Conservation (phyloP, 2,888 invertebrate species). For the Tuta absoluta region DNA sequence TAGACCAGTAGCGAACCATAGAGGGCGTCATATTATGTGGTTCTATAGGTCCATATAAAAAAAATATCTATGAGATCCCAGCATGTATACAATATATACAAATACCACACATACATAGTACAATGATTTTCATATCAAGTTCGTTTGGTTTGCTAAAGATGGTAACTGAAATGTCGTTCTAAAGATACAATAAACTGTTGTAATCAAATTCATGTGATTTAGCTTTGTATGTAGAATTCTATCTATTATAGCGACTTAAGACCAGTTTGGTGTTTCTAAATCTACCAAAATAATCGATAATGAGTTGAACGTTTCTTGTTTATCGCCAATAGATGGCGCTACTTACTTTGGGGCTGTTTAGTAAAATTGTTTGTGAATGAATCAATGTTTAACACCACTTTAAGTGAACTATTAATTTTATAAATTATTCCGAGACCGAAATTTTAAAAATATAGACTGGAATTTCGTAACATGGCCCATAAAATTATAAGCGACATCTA, state of each 20-base stretch:
- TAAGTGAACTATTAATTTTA: no score
- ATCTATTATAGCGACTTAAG: slow-evolving; percentile 35
- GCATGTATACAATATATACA: neutral
- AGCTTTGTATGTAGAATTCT: slow-evolving; percentile 56
- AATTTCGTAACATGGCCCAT: no score
- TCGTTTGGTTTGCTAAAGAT: slow-evolving; percentile 35
- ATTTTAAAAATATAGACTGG: no score
- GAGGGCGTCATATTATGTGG: slow-evolving; percentile 1
- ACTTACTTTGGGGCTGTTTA: no score
- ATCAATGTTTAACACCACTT: no score
- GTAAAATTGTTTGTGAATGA: no score
- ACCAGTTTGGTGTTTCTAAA: slow-evolving; percentile 29
- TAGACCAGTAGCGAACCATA: neutral
- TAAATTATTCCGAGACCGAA: no score
- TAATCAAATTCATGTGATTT: slow-evolving; percentile 61
- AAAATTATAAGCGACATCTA: no score
- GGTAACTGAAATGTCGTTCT: slow-evolving; percentile 39
- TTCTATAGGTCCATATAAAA: neutral
- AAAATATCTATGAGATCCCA: slow-evolving; percentile 5
- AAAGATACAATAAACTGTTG: slow-evolving; percentile 60
- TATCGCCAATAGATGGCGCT: neutral
- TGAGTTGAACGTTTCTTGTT: neutral
- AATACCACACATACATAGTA: slow-evolving; percentile 44
- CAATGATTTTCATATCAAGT: slow-evolving; percentile 61
- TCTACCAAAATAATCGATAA: slow-evolving; percentile 26